A percentile compares a stretch with the other conserved stretches of the same genome.
phyloP scores from a whole-genome alignment of 2,113 vertebrate species.

The Sapajus apella region DNA sequence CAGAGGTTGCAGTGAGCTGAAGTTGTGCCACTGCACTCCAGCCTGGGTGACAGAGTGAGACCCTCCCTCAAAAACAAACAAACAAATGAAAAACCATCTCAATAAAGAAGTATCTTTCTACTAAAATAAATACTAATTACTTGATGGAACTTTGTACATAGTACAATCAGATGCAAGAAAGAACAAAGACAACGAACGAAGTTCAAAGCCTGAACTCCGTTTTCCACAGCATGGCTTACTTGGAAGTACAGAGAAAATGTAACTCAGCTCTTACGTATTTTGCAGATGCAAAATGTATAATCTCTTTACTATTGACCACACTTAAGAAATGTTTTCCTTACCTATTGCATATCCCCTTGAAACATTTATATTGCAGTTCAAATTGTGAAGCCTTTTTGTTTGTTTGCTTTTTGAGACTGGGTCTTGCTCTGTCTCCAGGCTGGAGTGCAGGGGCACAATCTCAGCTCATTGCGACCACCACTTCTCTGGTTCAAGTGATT shows the following conservation, averaged over 20 bases:
- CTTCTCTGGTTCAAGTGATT: no score
- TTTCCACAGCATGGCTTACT: background rate
- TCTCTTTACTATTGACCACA: background rate
- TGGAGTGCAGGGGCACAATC: no score
- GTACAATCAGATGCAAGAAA: background rate
- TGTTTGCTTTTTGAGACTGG: no score
- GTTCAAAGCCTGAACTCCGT: background rate
- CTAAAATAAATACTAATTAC: background rate
- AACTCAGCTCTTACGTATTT: background rate
- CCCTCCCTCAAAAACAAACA: no score
- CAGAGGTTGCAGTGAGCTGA: no score
- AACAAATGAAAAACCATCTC: background rate
- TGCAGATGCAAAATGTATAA: background rate
- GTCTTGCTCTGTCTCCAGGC: no score
- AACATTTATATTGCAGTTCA: slow-evolving; percentile 10
- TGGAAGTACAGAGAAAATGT: background rate
- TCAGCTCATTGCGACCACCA: no score
- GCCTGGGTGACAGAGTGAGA: no score
- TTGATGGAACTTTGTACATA: background rate
- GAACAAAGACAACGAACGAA: background rate
- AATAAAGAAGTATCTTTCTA: background rate
- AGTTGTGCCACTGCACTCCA: no score
- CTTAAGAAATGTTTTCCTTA: background rate
- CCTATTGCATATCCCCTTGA: background rate
- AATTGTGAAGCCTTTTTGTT: background rate